These are phyloP conservation scores for Etheostoma cragini DNA, from an alignment of 2,113 vertebrate genomes.

Conservation along the genomic window DNA sequence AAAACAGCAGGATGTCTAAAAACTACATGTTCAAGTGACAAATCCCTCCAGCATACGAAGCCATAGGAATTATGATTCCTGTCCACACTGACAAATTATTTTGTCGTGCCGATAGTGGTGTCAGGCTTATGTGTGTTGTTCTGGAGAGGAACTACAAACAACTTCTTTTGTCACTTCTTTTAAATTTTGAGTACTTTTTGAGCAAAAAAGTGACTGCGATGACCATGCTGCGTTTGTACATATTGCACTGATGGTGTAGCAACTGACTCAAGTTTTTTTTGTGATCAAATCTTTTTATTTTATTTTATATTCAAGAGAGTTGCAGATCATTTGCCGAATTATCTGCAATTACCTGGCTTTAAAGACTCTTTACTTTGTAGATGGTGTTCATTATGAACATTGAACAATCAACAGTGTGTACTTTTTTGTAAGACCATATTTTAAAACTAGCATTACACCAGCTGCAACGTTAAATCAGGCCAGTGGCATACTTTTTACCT, in stretches of 20 bases:
- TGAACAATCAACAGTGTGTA: conserved; percentile 10
- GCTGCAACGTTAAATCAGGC: too few species aligned
- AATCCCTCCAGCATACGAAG: too few species aligned
- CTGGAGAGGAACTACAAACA: not conserved
- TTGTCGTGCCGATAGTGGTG: not conserved
- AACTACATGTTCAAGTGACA: too few species aligned
- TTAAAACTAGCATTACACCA: not conserved
- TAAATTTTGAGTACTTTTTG: not conserved
- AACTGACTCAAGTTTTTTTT: not conserved
- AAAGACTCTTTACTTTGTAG: conserved; percentile 3
- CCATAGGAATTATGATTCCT: too few species aligned
- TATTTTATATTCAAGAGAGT: too few species aligned
- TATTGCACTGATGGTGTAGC: not conserved
- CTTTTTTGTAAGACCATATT: not conserved
- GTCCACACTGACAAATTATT: not conserved
- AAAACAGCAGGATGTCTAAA: conserved; percentile 3
- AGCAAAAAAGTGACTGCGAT: too few species aligned
- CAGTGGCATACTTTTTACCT: too few species aligned
- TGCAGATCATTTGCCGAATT: conserved; percentile 15
- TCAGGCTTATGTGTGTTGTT: not conserved
- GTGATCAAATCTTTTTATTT: too few species aligned
- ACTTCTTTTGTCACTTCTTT: too few species aligned
- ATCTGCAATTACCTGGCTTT: conserved; percentile 10
- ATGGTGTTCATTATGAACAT: not conserved
- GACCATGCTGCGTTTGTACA: not conserved